Base-by-base conservation (phyloP, 37 sponge, comb jelly and placozoan species). In the Spongia lamella region DNA sequence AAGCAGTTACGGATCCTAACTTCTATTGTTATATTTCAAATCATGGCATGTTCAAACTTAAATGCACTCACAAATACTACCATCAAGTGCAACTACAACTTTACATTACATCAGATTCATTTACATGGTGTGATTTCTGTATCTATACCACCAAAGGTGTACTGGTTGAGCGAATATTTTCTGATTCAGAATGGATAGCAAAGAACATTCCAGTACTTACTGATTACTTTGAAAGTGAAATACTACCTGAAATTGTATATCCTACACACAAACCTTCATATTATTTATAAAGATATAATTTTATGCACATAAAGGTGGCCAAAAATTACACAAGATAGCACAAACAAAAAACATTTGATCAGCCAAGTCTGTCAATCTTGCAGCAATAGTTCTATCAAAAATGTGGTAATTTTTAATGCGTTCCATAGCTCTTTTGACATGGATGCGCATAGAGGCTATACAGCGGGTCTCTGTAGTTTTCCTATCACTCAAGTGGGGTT, bases 401-500 rank as follows among this genome's bases (percentile, higher is more conserved):
- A n/a, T n/a, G n/a, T n/a, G n/a, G n/a, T n/a, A n/a, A n/a, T n/a
- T n/a, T n/a, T n/a, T n/a, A n/a, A n/a, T n/a, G n/a, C n/a, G n/a
- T n/a, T n/a, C n/a, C n/a, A n/a, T n/a, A n/a, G n/a, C 38, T 53
- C 75, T 40, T 55, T 73, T 60, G 20, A 73, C 82, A 71, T 76
- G 82, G 17, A 87, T 87, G 51, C 88, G 55, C 15, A 81, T 36
- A 40, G 81, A 80, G n/a, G 81, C 72, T 15, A 87, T 87, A 4
- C 74, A 61, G 37, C 85, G 49, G 53, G 78, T 77, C 47, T 62
- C 72, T 21, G 71, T n/a, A 9, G 77, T 37, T 36, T 84, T 73
- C 29, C 17, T 25, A 22, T 33, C 56, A 27, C 22, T 21, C 19
- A 84, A 40, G 38, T 87, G 88, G 7, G 38, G 22, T 43, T 81